Base-by-base conservation (phyloP, 2,888 invertebrate genomes). In the Aphodius granarius region DNA sequence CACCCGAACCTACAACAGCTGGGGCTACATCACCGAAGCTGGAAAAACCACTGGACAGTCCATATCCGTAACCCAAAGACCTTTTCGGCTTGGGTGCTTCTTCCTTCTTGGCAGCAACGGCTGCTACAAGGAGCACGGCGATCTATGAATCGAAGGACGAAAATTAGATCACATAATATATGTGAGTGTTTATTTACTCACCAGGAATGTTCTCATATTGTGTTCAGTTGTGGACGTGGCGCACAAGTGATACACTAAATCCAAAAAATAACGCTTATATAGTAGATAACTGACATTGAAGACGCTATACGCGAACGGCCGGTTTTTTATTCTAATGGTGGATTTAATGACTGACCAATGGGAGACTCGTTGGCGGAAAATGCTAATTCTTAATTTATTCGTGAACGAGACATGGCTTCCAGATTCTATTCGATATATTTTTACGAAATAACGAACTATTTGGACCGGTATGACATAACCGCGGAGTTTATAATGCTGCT, bases 191-290 rank as follows among this genome's bases (percentile, higher is more conserved):
- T 66, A 62, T 23, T 71, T 73, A 70, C 76, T 65, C 72, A 76
- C 76, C 76, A 76, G 64, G 22, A 73, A 76, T 64, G 73, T 73
- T 71, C 72, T 76, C 76, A 76, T 76, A 66, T 76, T 73, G 76
- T 71, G 66, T 73, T 62, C 66, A 65, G 63, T 71, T 62, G 66
- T 70, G 71, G 66, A 76, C 64, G 66, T 72, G 22, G 63, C 72
- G 68, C 75, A 75, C 71, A 73, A 76, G 71, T 76, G 76, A 71
- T 73, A 73, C 73, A 64, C 43, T 72, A 63, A 63, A 66, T 66
- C 68, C 66, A 75, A 72, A 75, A 75, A 75, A 72, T 72, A 66
- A 63, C 66, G 66, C 68, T 72, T 75, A 72, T 66, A 72, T 72
- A 72, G 72, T 68, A 72, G 66, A 72, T 72, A 75, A 66, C 66